phyloP scores from a whole-genome alignment of 2,797 vertebrate species.

The Galaxias olidus region DNA sequence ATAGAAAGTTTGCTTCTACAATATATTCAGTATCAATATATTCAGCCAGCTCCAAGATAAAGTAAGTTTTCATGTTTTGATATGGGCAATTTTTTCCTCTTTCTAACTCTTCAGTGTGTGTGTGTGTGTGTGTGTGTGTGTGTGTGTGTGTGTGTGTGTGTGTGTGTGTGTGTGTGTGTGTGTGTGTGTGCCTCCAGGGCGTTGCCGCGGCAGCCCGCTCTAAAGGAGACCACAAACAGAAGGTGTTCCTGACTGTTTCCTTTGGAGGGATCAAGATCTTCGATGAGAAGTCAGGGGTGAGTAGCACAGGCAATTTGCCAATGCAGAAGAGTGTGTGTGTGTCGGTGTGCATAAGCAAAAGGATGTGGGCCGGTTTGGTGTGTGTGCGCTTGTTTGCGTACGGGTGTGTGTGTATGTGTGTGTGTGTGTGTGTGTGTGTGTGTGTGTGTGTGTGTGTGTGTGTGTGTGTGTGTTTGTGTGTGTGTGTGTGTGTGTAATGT shows the following conservation, averaged over 20 bases:
- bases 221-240: conserved; percentile 98
- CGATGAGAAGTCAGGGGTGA: conserved; percentile 98
- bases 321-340: conserved; percentile 16
- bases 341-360: not conserved
- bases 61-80: no score
- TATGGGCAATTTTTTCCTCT: no score
- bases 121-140: conserved; percentile 4
- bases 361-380: conserved; percentile 1
- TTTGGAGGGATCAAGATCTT: conserved; percentile 99
- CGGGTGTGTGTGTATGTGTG: not conserved
- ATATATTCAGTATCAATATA: no score
- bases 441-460: not conserved
- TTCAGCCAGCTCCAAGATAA: no score
- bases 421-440: conserved; percentile 1
- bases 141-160: conserved; percentile 14
- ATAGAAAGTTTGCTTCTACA: no score
- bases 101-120: no score
- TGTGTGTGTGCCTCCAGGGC: conserved; percentile 75
- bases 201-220: conserved; percentile 91
- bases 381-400: conserved; percentile 1
- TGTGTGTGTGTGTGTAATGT: conserved; percentile 22
- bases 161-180: not conserved
- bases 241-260: conserved; percentile 97
- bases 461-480: not conserved
- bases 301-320: conserved; percentile 53